Base-by-base conservation (phyloP, 37 sponge, comb jelly and placozoan genomes). In the Dysidea cf. avara region DNA sequence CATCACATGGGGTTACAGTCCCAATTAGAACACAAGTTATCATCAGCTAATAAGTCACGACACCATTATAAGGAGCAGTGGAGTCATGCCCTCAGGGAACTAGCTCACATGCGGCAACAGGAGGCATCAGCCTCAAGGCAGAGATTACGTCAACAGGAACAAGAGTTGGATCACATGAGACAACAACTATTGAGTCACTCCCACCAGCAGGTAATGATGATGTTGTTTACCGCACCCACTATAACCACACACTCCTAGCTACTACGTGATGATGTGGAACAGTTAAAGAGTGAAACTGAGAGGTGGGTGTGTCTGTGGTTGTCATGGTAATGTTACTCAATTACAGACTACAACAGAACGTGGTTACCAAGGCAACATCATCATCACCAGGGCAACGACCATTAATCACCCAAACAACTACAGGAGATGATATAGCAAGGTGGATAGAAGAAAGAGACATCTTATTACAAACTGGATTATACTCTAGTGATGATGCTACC, bases 31-130 rank as follows among this genome's bases (percentile, higher is more conserved):
- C 82, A 87, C 16, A 94, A 97, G 68, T 66, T 94, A 22, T 36
- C 66, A 2, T 53, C 90, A 9, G 53, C 80, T 26, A 33, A 66
- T 18, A 79, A 82, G 34, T 83, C 95, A 2, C 94, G 94, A 43
- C 79, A 86, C 39, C 95, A 97, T 74, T 97, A 97, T 87, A 91
- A 94, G 68, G 87, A 97, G 28, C 86, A 94, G 69, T 97, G 99
- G 99, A 82, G 75, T 40, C 72, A 82, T 40, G 86, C 96, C 16
- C 68, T 97, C 48, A 66, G 75, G 34, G 96, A 94, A 40, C 70
- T 97, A 18, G 87, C 94, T 34, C 30, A 64, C 24, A 31, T 36
- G n/a, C 74, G 83, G 34, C 89, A 95, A 63, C 53, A 56, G 53
- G 96, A 95, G 59, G 91, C 84, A 68, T 61, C 61, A 36, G 37